These are phyloP conservation scores for Smittia sp. DNA, from an alignment of 2,888 invertebrate genomes.

Conservation along the genomic window DNA sequence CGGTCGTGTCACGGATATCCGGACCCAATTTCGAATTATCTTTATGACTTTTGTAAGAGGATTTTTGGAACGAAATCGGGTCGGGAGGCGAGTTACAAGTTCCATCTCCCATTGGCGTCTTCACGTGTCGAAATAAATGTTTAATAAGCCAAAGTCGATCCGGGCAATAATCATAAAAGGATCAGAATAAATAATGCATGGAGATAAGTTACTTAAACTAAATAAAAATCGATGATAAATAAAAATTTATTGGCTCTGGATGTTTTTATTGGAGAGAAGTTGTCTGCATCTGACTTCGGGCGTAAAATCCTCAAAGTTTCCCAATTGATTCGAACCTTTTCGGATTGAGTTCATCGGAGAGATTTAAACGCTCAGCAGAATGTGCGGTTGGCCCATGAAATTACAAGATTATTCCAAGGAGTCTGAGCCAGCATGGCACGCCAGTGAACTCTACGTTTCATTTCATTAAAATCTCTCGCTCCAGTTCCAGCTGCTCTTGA, in stretches of 20 bases:
- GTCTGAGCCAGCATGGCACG: too few relatives aligned
- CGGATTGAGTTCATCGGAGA: too few relatives aligned
- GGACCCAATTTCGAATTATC: conserved; percentile 33
- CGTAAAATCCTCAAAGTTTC: too few relatives aligned
- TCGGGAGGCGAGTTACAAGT: background rate
- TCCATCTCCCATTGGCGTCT: background rate
- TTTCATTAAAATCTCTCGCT: conserved; percentile 23
- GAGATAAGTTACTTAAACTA: background rate
- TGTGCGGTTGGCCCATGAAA: too few relatives aligned
- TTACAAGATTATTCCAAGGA: too few relatives aligned
- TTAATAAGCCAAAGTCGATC: conserved; percentile 29
- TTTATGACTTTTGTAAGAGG: conserved; percentile 39
- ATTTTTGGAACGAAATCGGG: background rate
- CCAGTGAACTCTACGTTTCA: background rate
- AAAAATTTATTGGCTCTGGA: conserved; percentile 27
- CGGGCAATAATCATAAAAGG: conserved; percentile 38
- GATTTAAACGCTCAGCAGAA: too few relatives aligned
- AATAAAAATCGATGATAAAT: conserved; percentile 34
- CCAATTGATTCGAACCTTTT: too few relatives aligned
- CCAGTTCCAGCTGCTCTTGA: background rate
- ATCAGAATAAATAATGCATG: conserved; percentile 37
- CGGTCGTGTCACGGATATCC: conserved; percentile 16
- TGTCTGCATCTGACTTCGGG: too few relatives aligned
- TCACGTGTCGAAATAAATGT: conserved; percentile 37
- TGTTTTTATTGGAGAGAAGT: background rate